Evolutionary conservation across 2,888 invertebrate species (phyloP), one percentile per base, ranked within the genome.

Genomic region (Nysson spinosus): DNA sequence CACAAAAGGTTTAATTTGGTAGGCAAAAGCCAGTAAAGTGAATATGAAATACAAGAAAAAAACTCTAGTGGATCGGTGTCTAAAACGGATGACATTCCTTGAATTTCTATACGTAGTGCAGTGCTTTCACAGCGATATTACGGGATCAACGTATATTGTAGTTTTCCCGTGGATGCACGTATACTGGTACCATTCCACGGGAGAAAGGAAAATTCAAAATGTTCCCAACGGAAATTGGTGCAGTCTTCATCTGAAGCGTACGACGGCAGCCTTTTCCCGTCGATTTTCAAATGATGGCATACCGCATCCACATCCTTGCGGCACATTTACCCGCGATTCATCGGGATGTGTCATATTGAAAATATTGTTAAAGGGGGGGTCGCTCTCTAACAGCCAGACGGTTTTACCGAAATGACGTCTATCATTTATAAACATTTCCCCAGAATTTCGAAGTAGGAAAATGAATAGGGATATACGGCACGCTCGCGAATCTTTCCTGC

Each of bases 341-440:
- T 26, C 44, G 39, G 30, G 43, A 51, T 40, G 35, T 26, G 28
- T 37, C 44, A 19, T 26, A 22, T 51, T 30, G 51, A 34, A 40
- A 35, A 66, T 56, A 71, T 57, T 39, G 42, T 16, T 6, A 40
- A 51, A 19, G 39, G 40, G 6, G 28, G 9, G 14, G 26, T 1
- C 4, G 6, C 34, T 12, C 16, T 30, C 9, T 11, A 30, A 44
- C 26, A 20, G 9, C 4, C 37, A 42, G 35, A 32, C 26, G 55
- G 34, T 40, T 35, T 52, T 35, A 68, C 37, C 37, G 42, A 16
- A 17, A 9, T 30, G 50, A 35, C 54, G 57, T 54, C 57, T 63
- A 51, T 50, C 57, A 54, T 26, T n/a, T 22, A 30, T 11, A 32
- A 52, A 56, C n/a, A 62, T 50, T 62, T 56, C 49, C 34, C 44